Percentiles rank a stretch among this genome's conserved stretches.
Evolutionary conservation across 2,888 invertebrate genomes (phyloP).

Genomic region (Calliopum simillimum): DNA sequence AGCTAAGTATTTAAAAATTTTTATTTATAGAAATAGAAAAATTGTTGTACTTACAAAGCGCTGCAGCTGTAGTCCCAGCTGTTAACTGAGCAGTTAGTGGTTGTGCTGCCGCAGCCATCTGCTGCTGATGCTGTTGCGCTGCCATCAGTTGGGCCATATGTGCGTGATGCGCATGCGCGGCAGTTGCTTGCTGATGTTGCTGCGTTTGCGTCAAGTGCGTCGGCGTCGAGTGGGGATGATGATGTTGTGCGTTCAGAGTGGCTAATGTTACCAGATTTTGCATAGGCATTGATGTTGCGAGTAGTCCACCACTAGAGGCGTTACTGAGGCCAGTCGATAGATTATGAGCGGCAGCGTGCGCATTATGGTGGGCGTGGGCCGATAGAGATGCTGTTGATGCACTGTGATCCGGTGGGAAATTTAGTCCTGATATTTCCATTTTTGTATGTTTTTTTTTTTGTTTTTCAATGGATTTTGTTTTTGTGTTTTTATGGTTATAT

Average conservation of each 20-base stretch:
- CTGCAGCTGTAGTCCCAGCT: conserved; percentile 61
- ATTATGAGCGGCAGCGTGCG: conserved; percentile 40
- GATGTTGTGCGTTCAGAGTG: conserved; percentile 69
- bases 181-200: conserved; percentile 46
- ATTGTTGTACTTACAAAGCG: conserved; percentile 65
- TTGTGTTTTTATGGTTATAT: conserved; percentile 58
- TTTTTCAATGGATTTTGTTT: conserved; percentile 55
- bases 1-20: not conserved
- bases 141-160: conserved; percentile 41
- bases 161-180: conserved; percentile 42
- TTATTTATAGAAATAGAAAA: not conserved
- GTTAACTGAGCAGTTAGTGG: conserved; percentile 32
- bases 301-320: conserved; percentile 67
- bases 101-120: conserved; percentile 42
- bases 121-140: conserved; percentile 34
- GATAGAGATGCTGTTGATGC: conserved; percentile 62
- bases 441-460: conserved; percentile 56
- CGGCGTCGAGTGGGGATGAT: conserved; percentile 38
- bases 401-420: conserved; percentile 68
- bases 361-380: conserved; percentile 46
- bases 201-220: conserved; percentile 54
- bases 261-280: conserved; percentile 86
- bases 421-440: conserved; percentile 67
- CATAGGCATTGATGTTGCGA: conserved; percentile 81
- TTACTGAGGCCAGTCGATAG: conserved; percentile 53